Evolutionary conservation across 2,113 vertebrate species (phyloP).

Genomic region (Callipepla squamata): DNA sequence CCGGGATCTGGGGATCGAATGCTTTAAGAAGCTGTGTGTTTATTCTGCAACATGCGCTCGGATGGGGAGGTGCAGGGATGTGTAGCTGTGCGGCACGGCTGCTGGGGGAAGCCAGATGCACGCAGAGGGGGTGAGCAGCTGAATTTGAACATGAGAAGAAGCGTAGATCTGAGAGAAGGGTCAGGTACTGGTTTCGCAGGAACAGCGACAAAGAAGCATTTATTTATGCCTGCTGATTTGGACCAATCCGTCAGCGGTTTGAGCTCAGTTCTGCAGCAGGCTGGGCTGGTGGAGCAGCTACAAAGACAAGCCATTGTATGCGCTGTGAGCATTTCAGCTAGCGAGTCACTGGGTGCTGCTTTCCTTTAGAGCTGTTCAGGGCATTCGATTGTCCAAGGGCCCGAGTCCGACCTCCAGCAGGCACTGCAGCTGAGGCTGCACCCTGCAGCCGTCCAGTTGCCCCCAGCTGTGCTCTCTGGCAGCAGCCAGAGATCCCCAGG

Average conservation of each 20-base stretch:
- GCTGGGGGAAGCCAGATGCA: no score
- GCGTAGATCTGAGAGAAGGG: fast-evolving
- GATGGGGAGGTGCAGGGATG: neutral
- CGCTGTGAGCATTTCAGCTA: fast-evolving
- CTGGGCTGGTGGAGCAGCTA: neutral
- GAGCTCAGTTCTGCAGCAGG: neutral
- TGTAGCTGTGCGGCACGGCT: fast-evolving
- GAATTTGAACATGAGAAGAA: fast-evolving
- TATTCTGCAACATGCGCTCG: fast-evolving
- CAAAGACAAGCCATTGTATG: neutral
- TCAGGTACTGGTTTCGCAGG: neutral
- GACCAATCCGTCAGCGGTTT: fast-evolving
- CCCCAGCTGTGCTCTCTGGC: neutral
- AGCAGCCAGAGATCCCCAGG: neutral
- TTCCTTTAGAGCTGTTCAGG: neutral
- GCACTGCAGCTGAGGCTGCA: neutral
- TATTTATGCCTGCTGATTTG: neutral
- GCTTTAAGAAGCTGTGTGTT: fast-evolving
- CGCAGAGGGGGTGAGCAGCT: fast-evolving
- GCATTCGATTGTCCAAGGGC: neutral
- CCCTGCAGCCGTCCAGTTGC: neutral
- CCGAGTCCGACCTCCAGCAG: neutral
- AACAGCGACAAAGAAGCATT: neutral
- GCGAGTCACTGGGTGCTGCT: fast-evolving
- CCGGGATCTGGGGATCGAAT: fast-evolving